A percentile compares a stretch with the other conserved stretches of the same genome.
These are phyloP conservation scores for Neocrepidodera transversa DNA, from an alignment of 2,888 invertebrate genomes.

Conservation along the genomic window DNA sequence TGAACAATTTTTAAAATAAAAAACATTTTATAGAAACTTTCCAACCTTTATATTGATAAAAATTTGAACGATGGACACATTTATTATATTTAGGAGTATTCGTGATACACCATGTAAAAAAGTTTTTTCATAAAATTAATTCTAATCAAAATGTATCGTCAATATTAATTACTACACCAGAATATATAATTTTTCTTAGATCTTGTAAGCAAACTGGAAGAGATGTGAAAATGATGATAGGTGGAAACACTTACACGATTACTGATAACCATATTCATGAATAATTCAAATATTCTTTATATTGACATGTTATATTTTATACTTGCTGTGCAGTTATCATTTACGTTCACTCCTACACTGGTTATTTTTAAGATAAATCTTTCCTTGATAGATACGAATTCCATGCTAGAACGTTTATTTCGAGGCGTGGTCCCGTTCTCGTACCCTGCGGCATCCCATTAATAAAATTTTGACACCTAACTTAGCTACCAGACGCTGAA, in stretches of 20 bases:
- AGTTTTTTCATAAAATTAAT: too few relatives aligned
- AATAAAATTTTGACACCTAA: constrained; percentile 59
- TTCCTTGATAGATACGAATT: constrained; percentile 49
- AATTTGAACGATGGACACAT: too few relatives aligned
- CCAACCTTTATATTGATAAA: too few relatives aligned
- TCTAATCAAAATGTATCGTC: too few relatives aligned
- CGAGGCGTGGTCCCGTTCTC: constrained; percentile 52
- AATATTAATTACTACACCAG: too few relatives aligned
- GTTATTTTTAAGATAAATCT: constrained; percentile 33
- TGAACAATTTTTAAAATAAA: too few relatives aligned
- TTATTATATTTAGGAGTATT: too few relatives aligned
- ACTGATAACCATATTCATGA: constrained; percentile 47
- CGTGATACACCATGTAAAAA: too few relatives aligned
- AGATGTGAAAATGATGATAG: constrained; percentile 26
- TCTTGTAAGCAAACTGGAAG: not conserved
- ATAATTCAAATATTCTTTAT: constrained; percentile 45
- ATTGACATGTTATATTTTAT: constrained; percentile 49
- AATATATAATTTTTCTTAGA: not conserved
- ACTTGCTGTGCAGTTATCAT: constrained; percentile 43
- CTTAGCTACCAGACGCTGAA: constrained; percentile 58
- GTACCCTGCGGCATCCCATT: constrained; percentile 54
- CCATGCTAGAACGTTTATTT: constrained; percentile 47
- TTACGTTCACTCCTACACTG: constrained; percentile 47
- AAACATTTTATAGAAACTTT: too few relatives aligned
- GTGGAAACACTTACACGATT: constrained; percentile 41